Evolutionary conservation across 2,888 invertebrate genomes (phyloP).

Genomic region (Dendrolimus pini): DNA sequence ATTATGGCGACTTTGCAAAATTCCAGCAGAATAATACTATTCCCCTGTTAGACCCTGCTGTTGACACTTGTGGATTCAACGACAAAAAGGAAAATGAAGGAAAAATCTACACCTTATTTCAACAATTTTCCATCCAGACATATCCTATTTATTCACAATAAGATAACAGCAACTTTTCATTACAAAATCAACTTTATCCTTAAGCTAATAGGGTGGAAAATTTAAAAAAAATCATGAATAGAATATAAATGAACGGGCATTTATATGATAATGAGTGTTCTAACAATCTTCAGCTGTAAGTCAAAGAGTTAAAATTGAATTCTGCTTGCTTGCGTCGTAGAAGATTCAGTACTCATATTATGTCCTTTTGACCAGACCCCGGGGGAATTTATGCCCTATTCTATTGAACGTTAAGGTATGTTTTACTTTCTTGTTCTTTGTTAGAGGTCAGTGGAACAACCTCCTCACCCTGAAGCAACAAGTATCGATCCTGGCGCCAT

Average conservation of each 20-base stretch:
- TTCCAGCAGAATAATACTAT: background rate
- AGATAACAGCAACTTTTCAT: conserved; percentile 20
- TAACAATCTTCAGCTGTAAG: background rate
- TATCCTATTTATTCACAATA: conserved; percentile 43
- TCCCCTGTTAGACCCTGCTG: background rate
- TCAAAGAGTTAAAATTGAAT: background rate
- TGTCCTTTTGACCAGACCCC: conserved; percentile 5
- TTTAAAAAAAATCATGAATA: conserved; percentile 12
- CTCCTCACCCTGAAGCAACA: conserved; percentile 36
- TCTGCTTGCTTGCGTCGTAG: background rate
- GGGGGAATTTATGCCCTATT: conserved; percentile 19
- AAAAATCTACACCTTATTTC: conserved; percentile 25
- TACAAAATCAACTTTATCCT: conserved; percentile 22
- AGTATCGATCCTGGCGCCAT: conserved; percentile 51
- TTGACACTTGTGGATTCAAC: conserved; percentile 10
- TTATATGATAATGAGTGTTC: background rate
- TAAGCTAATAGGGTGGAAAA: conserved; percentile 26
- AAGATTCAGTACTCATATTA: conserved; percentile 10
- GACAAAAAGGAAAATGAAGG: conserved; percentile 13
- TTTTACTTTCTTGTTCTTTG: conserved; percentile 15
- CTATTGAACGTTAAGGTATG: conserved; percentile 10
- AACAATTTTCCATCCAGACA: conserved; percentile 38
- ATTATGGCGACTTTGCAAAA: too few relatives aligned
- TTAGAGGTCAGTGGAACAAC: conserved; percentile 48
- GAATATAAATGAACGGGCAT: too few relatives aligned